Evolutionary conservation across 2,888 invertebrate species (phyloP), one percentile per base, ranked within the genome.

Genomic region (Dorcus parallelipipedus): DNA sequence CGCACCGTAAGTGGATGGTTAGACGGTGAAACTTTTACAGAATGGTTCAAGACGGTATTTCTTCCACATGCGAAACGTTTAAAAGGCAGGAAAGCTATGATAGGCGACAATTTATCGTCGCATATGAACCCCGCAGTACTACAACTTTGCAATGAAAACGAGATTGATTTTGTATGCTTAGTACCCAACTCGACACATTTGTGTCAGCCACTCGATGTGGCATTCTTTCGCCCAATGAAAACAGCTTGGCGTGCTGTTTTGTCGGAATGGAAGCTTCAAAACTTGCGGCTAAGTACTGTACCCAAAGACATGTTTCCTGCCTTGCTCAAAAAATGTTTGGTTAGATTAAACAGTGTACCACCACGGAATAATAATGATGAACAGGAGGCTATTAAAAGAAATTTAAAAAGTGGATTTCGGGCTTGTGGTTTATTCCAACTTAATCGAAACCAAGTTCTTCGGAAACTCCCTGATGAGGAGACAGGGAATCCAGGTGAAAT

Each of bases 31-130:
- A 66, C 49, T 64, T 55, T 59, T 38, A 33, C 47, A 9, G 52
- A 56, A 10, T 59, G 55, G 50, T 58, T 61, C 49, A 54, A 10
- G 9, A 61, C 38, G 10, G 23, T 9, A 9, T 61, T 61, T 49
- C 41, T 61, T 17, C 58, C 54, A 20, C 58, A 58, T 45, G 58
- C 58, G 38, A 54, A 54, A 20, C 52, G 58, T 38, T 43, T 59
- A 59, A 23, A 49, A 26, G 51, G 55, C n/a, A 26, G 51, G 39
- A 61, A 61, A 41, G 58, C 50, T 9, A 9, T 61, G 38, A 59
- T 56, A 17, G 59, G 59, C 5, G 56, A 59, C 38, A 61, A 54
- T 43, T 26, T 54, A 33, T 52, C 58, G 5, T 53, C 59, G 5
- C 59, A 61, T 40, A 47, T 62, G 41, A 51, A 54, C 20, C 40